These are phyloP conservation scores for Brachionus sp. DNA, from an alignment of 1,140 invertebrate species.

Conservation along the genomic window DNA sequence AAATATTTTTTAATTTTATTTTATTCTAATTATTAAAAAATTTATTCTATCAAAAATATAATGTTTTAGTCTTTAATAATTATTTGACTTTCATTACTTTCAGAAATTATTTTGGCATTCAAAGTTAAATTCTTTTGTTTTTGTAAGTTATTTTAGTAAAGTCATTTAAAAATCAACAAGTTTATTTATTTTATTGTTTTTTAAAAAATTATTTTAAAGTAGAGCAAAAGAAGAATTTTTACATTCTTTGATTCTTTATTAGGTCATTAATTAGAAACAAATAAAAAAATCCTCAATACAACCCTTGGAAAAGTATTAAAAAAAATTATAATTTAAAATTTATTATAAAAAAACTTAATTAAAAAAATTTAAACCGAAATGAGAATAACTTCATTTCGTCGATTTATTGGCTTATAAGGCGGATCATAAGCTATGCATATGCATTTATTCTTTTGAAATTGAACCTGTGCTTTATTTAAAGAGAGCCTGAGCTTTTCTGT, in stretches of 20 bases:
- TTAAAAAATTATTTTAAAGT: not conserved
- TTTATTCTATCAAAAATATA: not conserved
- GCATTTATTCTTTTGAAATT: not conserved
- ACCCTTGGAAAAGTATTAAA: no score
- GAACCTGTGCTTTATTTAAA: not conserved
- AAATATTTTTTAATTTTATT: not conserved
- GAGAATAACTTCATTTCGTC: constrained; percentile 36
- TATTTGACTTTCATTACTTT: not conserved
- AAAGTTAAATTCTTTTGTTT: no score
- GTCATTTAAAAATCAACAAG: no score
- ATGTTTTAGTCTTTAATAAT: no score
- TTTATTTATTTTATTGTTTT: no score
- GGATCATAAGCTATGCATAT: constrained; percentile 45
- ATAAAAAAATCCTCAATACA: no score
- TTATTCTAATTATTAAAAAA: not conserved
- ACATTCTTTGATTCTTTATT: not conserved
- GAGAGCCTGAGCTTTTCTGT: constrained; percentile 17
- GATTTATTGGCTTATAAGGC: constrained; percentile 11
- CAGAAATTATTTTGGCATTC: not conserved
- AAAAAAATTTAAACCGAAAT: constrained; percentile 3
- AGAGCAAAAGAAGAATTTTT: not conserved
- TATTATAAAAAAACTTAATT: not conserved
- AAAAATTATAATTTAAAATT: not conserved
- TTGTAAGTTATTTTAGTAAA: no score
- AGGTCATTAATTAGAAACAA: no score